phyloP scores from a whole-genome alignment of 2,797 vertebrate species.

The Clarias laeviceps region DNA sequence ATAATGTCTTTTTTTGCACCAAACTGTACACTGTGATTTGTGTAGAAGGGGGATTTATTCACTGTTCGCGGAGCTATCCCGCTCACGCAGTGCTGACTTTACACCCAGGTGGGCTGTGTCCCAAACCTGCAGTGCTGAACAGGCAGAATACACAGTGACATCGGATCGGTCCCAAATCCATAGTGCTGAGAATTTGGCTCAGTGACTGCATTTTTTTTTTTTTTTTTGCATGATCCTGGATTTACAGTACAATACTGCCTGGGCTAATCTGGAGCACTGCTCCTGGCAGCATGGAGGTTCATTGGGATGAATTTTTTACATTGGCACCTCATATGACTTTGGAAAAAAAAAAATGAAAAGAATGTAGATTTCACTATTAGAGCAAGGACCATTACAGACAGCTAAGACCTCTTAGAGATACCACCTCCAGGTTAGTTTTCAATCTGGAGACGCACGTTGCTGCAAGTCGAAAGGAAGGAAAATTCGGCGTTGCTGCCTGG shows the following conservation, averaged over 20 bases:
- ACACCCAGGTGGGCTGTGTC: constrained; percentile 16
- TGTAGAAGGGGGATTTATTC: not conserved
- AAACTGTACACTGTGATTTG: too few relatives aligned
- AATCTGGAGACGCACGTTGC: too few relatives aligned
- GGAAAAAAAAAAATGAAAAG: too few relatives aligned
- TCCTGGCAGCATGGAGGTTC: not conserved
- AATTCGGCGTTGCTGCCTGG: not conserved
- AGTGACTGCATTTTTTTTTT: not conserved
- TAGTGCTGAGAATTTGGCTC: constrained; percentile 19
- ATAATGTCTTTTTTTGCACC: not conserved
- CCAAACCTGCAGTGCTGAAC: constrained; percentile 10
- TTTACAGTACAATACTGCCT: not conserved
- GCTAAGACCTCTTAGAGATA: not conserved
- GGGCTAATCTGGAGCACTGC: not conserved
- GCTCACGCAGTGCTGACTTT: not conserved
- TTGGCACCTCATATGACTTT: not conserved
- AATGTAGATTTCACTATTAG: not conserved
- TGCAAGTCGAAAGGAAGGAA: not conserved
- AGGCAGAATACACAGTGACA: constrained; percentile 25
- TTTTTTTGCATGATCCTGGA: not conserved
- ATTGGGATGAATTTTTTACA: not conserved
- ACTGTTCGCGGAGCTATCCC: constrained; percentile 24
- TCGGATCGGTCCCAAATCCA: not conserved
- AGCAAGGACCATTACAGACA: not conserved
- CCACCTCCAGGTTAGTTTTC: too few relatives aligned